phyloP scores from a whole-genome alignment of 92 coral and sea anemone genomes.

The Actinernus sp. region DNA sequence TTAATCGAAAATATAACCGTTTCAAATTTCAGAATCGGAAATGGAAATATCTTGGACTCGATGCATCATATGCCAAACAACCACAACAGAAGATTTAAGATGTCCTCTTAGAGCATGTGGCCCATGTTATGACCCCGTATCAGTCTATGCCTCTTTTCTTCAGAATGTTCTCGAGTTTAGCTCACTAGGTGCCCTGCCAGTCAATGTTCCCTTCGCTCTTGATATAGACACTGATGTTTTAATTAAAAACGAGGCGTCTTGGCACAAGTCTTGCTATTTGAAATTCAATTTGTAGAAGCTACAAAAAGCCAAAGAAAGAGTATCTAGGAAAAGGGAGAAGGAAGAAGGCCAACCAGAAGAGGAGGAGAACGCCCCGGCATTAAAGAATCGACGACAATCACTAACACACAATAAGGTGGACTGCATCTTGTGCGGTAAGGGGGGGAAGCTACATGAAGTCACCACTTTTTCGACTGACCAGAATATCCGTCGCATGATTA shows the following conservation, averaged over 20 bases:
- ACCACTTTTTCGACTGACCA: constrained; percentile 56
- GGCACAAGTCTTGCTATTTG: constrained; percentile 80
- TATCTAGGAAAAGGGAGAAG: constrained; percentile 17
- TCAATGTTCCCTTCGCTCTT: constrained; percentile 29
- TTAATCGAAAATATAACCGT: constrained; percentile 3
- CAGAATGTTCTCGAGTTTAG: constrained; percentile 42
- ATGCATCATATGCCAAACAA: constrained; percentile 54
- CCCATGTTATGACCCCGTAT: constrained; percentile 9
- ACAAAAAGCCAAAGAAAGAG: constrained; percentile 65
- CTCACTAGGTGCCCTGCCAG: constrained; percentile 49
- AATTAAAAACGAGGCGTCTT: constrained; percentile 66
- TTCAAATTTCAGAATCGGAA: constrained; percentile 11
- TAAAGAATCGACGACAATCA: constrained; percentile 41
- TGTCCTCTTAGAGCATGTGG: constrained; percentile 66
- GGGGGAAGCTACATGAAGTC: constrained; percentile 48
- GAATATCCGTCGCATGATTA: constrained; percentile 62
- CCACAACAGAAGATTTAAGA: constrained; percentile 58
- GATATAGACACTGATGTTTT: constrained; percentile 41
- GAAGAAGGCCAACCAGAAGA: constrained; percentile 18
- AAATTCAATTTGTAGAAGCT: constrained; percentile 69
- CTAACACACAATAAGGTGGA: constrained; percentile 14
- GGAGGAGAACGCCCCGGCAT: constrained; percentile 40
- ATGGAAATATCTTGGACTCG: constrained; percentile 49
- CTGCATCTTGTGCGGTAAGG: constrained; percentile 60
- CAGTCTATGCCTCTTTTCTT: constrained; percentile 59